Evolutionary conservation across 2,113 vertebrate species (phyloP).

Genomic region (Chinchilla lanigera): DNA sequence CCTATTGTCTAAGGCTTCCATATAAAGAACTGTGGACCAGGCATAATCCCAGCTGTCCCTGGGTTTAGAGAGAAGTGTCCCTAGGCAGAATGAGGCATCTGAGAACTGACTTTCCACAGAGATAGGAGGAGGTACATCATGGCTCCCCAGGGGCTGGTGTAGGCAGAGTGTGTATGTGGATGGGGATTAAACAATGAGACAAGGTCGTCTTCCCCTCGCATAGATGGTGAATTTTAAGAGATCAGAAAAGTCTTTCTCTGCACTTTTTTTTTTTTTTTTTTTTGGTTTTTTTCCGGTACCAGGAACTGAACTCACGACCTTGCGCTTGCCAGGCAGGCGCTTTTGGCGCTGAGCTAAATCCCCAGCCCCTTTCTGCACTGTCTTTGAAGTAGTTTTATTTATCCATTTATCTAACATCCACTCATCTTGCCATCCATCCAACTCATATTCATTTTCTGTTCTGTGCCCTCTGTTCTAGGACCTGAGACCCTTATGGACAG

Average conservation of each 20-base stretch:
- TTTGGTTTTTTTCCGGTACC: too few species aligned
- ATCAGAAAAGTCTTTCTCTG: background rate
- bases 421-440: background rate
- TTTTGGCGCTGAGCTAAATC: too few species aligned
- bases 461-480: background rate
- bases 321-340: too few species aligned
- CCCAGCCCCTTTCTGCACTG: too few species aligned
- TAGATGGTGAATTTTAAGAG: background rate
- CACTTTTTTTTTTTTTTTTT: too few species aligned
- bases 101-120: background rate
- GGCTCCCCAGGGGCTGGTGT: background rate
- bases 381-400: background rate
- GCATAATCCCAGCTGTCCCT: constrained; percentile 52
- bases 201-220: background rate
- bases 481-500: background rate
- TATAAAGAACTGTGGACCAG: constrained; percentile 35
- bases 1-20: constrained; percentile 58
- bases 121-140: background rate
- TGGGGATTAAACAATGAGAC: background rate
- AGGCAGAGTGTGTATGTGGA: background rate
- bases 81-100: constrained; percentile 16
- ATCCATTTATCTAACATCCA: background rate
- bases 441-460: background rate
- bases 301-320: too few species aligned
- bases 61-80: constrained; percentile 8